phyloP scores from a whole-genome alignment of 2,113 vertebrate genomes.

The Hyperoodon ampullatus region DNA sequence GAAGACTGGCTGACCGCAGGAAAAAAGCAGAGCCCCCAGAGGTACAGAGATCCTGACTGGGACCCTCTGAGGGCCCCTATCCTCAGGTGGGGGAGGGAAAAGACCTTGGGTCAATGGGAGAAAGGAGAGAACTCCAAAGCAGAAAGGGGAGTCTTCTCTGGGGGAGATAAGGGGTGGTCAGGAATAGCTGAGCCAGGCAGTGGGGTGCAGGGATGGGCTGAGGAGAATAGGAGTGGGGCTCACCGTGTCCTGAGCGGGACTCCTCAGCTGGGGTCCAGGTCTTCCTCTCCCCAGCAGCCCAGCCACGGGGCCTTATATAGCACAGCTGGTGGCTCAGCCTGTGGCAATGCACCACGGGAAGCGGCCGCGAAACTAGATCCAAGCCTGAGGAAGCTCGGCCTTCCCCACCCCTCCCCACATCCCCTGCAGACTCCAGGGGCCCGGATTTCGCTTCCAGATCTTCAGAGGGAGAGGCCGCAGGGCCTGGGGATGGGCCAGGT shows the following conservation, averaged over 20 bases:
- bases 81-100: neutral
- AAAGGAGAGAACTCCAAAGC: neutral
- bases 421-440: constrained; percentile 49
- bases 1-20: neutral
- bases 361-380: constrained; percentile 84
- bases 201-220: neutral
- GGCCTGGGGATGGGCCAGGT: constrained; percentile 36
- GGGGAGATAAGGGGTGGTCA: neutral
- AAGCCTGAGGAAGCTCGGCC: constrained; percentile 77
- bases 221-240: constrained; percentile 55
- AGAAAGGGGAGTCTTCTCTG: neutral
- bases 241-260: constrained; percentile 71
- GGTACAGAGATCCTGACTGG: neutral
- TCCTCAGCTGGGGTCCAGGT: constrained; percentile 59
- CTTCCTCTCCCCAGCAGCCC: constrained; percentile 52
- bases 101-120: neutral
- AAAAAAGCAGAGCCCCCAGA: neutral
- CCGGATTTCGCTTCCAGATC: constrained; percentile 31
- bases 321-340: constrained; percentile 82
- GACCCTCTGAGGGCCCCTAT: neutral
- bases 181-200: neutral
- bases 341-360: constrained; percentile 85
- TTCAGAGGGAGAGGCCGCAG: neutral
- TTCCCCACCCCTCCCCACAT: constrained; percentile 64
- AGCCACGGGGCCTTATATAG: constrained; percentile 85